Percentiles rank a stretch among this genome's conserved stretches.
phyloP scores from a whole-genome alignment of 2,888 invertebrate species.

The Caenorhabditis sp. region DNA sequence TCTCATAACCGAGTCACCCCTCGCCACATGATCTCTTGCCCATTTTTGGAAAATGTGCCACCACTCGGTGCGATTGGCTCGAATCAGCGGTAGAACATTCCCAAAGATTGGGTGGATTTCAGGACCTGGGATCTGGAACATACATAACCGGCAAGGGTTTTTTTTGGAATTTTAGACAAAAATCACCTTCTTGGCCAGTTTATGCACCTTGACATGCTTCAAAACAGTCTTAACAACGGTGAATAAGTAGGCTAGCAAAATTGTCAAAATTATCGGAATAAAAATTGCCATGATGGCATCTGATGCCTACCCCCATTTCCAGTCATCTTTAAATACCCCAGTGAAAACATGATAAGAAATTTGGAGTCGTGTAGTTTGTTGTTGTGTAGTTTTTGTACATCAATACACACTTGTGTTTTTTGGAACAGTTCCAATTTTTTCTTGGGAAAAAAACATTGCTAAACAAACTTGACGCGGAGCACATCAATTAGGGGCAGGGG shows the following conservation, averaged over 20 bases:
- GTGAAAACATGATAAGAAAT: no score
- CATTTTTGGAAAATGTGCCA: constrained; percentile 18
- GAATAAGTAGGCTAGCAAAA: constrained; percentile 5
- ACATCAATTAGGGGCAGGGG: no score
- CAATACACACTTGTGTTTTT: no score
- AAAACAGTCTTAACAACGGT: constrained; percentile 15
- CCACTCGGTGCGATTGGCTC: constrained; percentile 11
- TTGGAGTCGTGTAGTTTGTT: no score
- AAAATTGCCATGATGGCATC: constrained; percentile 27
- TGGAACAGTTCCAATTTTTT: no score
- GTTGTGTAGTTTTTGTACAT: no score
- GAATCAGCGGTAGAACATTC: constrained; percentile 17
- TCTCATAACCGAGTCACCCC: constrained; percentile 24
- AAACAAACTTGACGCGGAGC: no score
- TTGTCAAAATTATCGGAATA: constrained; percentile 10
- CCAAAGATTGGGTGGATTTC: constrained; percentile 25
- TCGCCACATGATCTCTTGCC: constrained; percentile 20
- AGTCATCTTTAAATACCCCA: no score
- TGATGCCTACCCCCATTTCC: no score
- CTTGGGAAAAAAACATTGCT: no score
- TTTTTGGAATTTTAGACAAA: background rate
- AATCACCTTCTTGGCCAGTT: constrained; percentile 20
- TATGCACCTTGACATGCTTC: constrained; percentile 8
- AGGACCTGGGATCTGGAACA: constrained; percentile 24
- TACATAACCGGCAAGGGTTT: no score